Base-by-base conservation (phyloP, 2,888 invertebrate genomes). In the Petrolisthes cinctipes region DNA sequence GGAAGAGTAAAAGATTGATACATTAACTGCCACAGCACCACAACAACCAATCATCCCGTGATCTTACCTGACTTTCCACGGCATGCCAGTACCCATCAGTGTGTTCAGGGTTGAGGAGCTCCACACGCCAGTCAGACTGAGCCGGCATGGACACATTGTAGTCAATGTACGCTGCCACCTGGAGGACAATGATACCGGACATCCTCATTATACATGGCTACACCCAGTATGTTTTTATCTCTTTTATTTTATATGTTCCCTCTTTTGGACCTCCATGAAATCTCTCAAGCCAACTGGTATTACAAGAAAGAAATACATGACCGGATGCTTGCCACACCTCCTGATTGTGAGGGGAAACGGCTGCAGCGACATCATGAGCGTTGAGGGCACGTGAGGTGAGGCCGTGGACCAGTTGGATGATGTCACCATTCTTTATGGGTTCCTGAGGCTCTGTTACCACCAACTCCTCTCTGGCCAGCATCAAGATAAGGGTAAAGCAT, bases 101-200 rank as follows among this genome's bases (percentile, higher is more conserved):
- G 17, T 66, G 71, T 11, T 81, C 88, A 37, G 82, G 23, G 82
- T 91, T 97, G 85, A 95, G 94, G 87, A 97, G 97, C 92, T 96
- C 97, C 11, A 99, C 96, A 90, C 94, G 95, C 98, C 98, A 99
- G 9, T 97, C 93, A 93, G 97, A 97, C 93, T 98, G 98, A 3
- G 97, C 96, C 5, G 96, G 94, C 98, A 98, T 98, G 17, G 98
- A 97, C 20, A 99, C 96, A 92, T 98, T 98, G 93, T 99, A 98
- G 93, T 99, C 98, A 91, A 99, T 97, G 93, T 98, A 99, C 93
- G 98, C 98, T 7, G 97, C 96, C 0, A 99, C 97, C 94, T 99
- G 98, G 94, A 96, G 93, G 53, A 92, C 91, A 73, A 88, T 85
- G 61, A 85, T 20, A 66, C 51, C 9, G 0, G 6, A 37, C 37